Percentiles rank a stretch among this genome's conserved stretches.
Conservation (phyloP, 2,797 vertebrate genomes). For the Gymnothorax reevesii region DNA sequence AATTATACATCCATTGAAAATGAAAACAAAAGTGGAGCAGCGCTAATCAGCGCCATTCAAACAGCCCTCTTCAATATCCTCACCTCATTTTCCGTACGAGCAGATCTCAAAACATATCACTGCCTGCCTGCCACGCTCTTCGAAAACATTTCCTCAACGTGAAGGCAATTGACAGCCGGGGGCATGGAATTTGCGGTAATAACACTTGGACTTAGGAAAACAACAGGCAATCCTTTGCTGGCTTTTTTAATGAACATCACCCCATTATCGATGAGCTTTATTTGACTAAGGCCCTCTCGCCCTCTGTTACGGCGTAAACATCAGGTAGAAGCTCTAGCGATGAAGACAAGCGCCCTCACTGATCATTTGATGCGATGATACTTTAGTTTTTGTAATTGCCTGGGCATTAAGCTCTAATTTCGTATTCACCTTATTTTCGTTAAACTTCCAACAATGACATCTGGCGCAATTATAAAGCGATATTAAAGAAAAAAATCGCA, state of each 20-base stretch:
- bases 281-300: constrained; percentile 22
- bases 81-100: background rate
- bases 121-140: background rate
- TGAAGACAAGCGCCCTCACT: background rate
- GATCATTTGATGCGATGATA: background rate
- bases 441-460: background rate
- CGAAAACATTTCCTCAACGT: background rate
- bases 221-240: background rate
- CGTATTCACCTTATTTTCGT: background rate
- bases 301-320: background rate
- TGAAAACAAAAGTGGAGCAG: background rate
- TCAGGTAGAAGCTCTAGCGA: constrained; percentile 7
- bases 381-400: background rate
- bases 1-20: background rate
- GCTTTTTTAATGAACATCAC: background rate
- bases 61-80: background rate
- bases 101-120: background rate
- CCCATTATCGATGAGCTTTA: constrained; percentile 9
- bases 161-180: background rate
- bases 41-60: background rate
- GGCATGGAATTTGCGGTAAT: background rate
- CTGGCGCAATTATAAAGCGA: background rate
- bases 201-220: background rate
- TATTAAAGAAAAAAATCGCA: background rate
- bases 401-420: background rate